Base-by-base conservation (phyloP, 2,888 invertebrate species). In the Ormyrus nitidulus region DNA sequence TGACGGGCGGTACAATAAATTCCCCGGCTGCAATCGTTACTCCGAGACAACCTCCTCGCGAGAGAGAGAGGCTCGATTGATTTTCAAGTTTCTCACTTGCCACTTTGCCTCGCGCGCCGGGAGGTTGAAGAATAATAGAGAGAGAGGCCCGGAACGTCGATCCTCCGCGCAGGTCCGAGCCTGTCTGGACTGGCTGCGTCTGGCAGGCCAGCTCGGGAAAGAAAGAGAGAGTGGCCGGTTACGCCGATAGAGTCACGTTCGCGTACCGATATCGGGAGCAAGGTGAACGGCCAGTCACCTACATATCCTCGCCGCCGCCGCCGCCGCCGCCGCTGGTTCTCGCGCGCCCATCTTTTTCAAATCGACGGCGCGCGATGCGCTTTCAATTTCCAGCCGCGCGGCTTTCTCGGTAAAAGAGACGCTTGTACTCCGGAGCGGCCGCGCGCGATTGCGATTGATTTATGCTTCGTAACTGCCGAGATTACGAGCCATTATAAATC, bases 211-310 rank as follows among this genome's bases (percentile, higher is more conserved):
- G 19, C 19, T 19, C 19, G 19, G 2, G 19, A 19, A 19, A 19
- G 19, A 19, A 19, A 19, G 19, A 19, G 19, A 19, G 19, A 19
- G 61, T 48, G 77, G 9, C 62, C 62, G 44, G 48, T 6, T 19
- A 49, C 75, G 59, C 51, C 48, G 49, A 56, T 13, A 34, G 62
- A 68, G 69, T 69, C 69, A 68, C 71, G 79, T 66, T 78, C 66
- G 13, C 56, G 58, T 19, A 34, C 51, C 62, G 48, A 58, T 61
- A 81, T 84, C 81, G 79, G 66, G 81, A 71, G 84, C 78, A 84
- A 86, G 85, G 86, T 86, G 84, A 86, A 86, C 80, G 84, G 81
- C 84, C 85, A 83, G 79, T 71, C 44, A 13, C 48, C 56, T n/a
- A 7, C n/a, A 13, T 19, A 13, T 19, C 54, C 54, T 54, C 54